Evolutionary conservation across 2,113 vertebrate species (phyloP).

Genomic region (Leucoraja erinaceus): DNA sequence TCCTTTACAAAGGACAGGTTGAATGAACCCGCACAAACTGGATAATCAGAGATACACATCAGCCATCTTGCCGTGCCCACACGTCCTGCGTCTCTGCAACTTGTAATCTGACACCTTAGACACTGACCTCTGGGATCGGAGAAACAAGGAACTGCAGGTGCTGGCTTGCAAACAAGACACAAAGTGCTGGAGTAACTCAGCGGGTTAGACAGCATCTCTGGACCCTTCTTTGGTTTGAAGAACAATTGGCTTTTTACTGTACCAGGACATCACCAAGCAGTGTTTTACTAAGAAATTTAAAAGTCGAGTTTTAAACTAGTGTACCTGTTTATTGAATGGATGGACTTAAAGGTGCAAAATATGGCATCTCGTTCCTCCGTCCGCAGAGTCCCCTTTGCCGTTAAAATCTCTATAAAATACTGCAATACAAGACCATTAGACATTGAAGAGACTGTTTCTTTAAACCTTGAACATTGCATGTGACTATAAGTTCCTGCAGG

Average conservation of each 20-base stretch:
- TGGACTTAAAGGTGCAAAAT: conserved; percentile 80
- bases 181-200: no score
- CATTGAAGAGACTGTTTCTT: neutral
- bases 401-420: conserved; percentile 83
- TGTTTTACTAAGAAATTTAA: neutral
- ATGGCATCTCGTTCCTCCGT: conserved; percentile 67
- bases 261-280: neutral
- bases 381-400: conserved; percentile 80
- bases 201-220: no score
- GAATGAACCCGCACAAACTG: no score
- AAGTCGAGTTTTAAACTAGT: no score
- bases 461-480: conserved; percentile 42
- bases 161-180: no score
- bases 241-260: no score
- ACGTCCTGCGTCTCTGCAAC: neutral
- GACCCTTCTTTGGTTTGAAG: no score
- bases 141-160: no score
- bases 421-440: conserved; percentile 46
- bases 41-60: neutral
- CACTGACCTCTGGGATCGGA: neutral
- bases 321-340: conserved; percentile 78
- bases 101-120: neutral
- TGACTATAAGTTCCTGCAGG: neutral
- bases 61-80: no score
- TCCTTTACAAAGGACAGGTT: neutral